Base-by-base conservation (phyloP, 2,113 vertebrate species). In the Morphnarchus princeps region DNA sequence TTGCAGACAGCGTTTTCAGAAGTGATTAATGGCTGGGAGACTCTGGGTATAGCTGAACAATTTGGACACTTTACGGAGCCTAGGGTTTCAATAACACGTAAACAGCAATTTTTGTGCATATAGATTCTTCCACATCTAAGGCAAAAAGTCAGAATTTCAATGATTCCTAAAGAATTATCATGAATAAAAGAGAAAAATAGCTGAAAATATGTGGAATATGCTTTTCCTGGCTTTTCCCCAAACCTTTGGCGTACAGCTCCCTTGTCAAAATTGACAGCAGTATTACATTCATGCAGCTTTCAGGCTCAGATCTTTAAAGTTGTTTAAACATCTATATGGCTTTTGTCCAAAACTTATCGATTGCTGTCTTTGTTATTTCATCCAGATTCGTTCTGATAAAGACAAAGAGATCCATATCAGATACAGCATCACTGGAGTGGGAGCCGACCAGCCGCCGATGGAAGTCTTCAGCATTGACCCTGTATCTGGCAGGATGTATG, bases 381-480 rank as follows among this genome's bases (percentile, higher is more conserved):
- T 79, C 26, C 98, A 99, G 99, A 99, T 99, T 94, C 99, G 99
- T 25, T 99, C 99, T 0, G 99, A 99, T 96, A 99, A 99, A 91
- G 99, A 99, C 98, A 98, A 98, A 24, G 99, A 99, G 96, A 99
- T 99, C 89, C 99, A 99, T 16, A 99, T 99, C 95, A 98, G 99
- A 4, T 99, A 99, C 97, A 99, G 99, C 98, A 98, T 99, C 98
- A 99, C 99, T 0, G 99, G 99, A 1, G 99, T 99, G 82, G 98
- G 98, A 9, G 99, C 99, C 1, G 99, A 99, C 98, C 99, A 99
- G 98, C 99, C 99, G 0, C 99, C 99, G 2, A 99, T 98, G 97
- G 99, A 99, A 79, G 98, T 99, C 79, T 99, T 99, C 98, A 99
- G 98, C 97, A 99, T 99, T 10, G 99, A 99, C 97, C 99, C 99